Evolutionary conservation across 2,797 vertebrate species (phyloP).

Genomic region (Sebastes reedi): DNA sequence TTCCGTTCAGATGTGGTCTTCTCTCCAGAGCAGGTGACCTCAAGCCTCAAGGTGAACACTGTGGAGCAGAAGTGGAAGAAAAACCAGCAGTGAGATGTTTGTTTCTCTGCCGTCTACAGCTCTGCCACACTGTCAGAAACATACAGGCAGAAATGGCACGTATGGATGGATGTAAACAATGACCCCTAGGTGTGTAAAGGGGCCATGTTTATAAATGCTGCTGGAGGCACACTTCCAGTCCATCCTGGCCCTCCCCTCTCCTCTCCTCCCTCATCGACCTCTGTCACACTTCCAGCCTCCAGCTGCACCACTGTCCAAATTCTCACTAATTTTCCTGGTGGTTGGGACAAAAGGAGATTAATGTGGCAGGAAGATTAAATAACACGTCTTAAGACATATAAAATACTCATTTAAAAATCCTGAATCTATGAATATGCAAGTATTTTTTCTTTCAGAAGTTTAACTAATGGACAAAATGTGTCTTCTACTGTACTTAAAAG

Average conservation of each 20-base stretch:
- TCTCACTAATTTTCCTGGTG: slow-evolving; percentile 1
- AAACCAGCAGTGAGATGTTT: neutral
- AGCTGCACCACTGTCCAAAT: neutral
- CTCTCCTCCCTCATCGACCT: slow-evolving; percentile 35
- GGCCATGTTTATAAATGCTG: slow-evolving; percentile 80
- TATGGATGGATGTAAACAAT: slow-evolving; percentile 68
- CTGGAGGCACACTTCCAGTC: slow-evolving; percentile 74
- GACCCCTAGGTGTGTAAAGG: slow-evolving; percentile 48
- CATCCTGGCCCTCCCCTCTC: slow-evolving; percentile 72
- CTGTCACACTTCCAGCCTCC: slow-evolving; percentile 38
- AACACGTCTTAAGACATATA: no score
- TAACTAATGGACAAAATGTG: neutral
- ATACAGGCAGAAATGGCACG: slow-evolving; percentile 19
- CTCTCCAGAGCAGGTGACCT: neutral
- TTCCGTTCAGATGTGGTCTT: neutral
- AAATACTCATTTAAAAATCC: neutral
- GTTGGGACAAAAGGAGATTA: neutral
- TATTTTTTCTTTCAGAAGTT: neutral
- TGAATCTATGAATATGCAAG: no score
- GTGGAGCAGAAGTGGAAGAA: neutral
- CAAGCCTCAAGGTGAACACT: neutral
- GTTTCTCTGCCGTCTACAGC: neutral
- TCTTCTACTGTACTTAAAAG: neutral
- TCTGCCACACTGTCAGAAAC: neutral
- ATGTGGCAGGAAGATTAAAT: neutral